Conservation (phyloP, 2,888 invertebrate species). For the Zeuzera pyrina region DNA sequence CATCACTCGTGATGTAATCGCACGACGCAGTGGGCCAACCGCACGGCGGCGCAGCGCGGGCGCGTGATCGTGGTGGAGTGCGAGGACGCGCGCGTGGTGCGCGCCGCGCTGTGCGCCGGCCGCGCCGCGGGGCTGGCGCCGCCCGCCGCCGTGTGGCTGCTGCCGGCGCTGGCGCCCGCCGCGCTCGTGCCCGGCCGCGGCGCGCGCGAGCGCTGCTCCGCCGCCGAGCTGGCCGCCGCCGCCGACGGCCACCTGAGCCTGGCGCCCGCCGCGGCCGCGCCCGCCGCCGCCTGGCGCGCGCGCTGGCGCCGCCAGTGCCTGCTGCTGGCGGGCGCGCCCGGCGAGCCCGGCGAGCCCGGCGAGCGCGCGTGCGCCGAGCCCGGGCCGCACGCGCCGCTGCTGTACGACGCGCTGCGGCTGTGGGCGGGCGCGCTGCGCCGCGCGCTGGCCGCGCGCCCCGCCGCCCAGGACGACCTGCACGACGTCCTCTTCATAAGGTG, state of each 20-base stretch:
- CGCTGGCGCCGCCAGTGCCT: constrained; percentile 10
- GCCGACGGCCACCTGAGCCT: constrained; percentile 34
- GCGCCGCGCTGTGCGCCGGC: constrained; percentile 88
- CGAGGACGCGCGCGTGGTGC: constrained; percentile 79
- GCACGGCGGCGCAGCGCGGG: constrained; percentile 53
- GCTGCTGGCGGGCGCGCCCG: constrained; percentile 10
- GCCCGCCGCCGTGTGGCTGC: constrained; percentile 85
- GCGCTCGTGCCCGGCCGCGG: constrained; percentile 76
- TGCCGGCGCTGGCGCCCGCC: constrained; percentile 77
- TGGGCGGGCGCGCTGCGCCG: constrained; percentile 39
- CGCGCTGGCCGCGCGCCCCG: constrained; percentile 24
- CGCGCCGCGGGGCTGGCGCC: constrained; percentile 79
- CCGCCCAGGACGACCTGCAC: constrained; percentile 41
- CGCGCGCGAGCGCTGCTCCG: constrained; percentile 74
- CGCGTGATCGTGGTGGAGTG: constrained; percentile 87
- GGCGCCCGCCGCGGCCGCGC: constrained; percentile 30
- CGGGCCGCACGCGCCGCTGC: constrained; percentile 36
- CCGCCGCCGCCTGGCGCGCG: constrained; percentile 21
- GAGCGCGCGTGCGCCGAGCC: constrained; percentile 15
- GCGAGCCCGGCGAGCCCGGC: too few species aligned
- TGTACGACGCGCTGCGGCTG: constrained; percentile 47
- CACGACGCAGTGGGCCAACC: constrained; percentile 51
- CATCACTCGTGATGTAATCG: neutral
- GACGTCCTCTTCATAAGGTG: constrained; percentile 31
- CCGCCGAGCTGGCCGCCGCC: constrained; percentile 22